Evolutionary conservation across 2,888 invertebrate genomes (phyloP).

Genomic region (Tupiocoris notatus): DNA sequence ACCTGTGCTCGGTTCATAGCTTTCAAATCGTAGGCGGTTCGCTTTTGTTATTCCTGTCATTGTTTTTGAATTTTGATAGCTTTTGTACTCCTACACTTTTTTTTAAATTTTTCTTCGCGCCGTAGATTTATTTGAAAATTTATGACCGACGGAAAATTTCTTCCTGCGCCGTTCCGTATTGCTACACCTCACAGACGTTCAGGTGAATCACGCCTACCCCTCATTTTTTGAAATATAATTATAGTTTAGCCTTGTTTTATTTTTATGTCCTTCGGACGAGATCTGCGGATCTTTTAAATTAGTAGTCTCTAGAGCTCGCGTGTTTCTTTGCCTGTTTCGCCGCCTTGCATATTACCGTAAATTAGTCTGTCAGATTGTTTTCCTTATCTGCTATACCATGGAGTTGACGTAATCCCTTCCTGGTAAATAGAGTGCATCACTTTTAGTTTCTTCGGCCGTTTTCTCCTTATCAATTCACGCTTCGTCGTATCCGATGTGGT

Average conservation of each 20-base stretch:
- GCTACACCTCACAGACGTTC: neutral
- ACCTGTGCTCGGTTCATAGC: no score
- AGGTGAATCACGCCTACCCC: neutral
- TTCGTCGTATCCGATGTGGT: no score
- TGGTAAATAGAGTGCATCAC: neutral
- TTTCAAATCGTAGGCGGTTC: no score
- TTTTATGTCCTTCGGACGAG: neutral
- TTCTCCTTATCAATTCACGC: conserved; percentile 1
- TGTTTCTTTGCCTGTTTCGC: no score
- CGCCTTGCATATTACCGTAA: no score
- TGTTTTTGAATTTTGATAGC: no score
- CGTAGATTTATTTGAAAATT: no score
- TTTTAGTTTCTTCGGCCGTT: neutral
- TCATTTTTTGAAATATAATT: no score
- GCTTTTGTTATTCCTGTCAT: no score
- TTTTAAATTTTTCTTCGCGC: no score
- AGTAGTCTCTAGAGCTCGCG: neutral
- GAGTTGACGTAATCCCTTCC: neutral
- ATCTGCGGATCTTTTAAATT: neutral
- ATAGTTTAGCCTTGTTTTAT: neutral
- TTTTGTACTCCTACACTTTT: no score
- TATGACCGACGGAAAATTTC: neutral
- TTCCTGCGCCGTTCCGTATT: neutral
- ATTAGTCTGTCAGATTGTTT: neutral
- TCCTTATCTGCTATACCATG: no score